Conservation (phyloP, 2,888 invertebrate species). For the Resseliella maxima region DNA sequence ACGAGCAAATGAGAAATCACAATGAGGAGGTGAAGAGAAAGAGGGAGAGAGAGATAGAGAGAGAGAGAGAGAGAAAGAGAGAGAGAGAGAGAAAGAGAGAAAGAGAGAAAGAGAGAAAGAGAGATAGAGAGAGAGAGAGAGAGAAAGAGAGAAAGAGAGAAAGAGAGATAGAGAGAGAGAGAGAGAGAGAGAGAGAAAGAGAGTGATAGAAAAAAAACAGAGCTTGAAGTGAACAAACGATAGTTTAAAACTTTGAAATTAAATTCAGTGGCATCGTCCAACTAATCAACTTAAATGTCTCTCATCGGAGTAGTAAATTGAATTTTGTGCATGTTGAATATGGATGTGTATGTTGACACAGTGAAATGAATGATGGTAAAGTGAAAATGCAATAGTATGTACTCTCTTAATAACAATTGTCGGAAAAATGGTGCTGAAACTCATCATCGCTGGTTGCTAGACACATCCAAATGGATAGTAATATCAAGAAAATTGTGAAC, state of each 20-base stretch:
- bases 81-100: too few relatives aligned
- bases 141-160: neutral
- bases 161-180: neutral
- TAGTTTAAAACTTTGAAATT: slow-evolving; percentile 56
- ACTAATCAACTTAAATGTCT: slow-evolving; percentile 58
- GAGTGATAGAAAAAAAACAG: neutral
- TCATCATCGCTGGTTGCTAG: neutral
- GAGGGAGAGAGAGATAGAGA: too few relatives aligned
- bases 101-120: neutral
- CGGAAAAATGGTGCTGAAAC: neutral
- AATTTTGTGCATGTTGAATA: slow-evolving; percentile 25
- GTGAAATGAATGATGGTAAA: neutral
- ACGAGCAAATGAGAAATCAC: too few relatives aligned
- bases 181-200: neutral
- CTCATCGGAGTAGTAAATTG: slow-evolving; percentile 57
- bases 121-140: neutral
- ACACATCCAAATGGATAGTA: neutral
- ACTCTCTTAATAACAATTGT: neutral
- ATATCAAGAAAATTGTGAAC: neutral
- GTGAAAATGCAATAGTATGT: neutral
- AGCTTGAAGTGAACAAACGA: neutral
- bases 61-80: too few relatives aligned
- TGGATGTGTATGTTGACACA: slow-evolving; percentile 37
- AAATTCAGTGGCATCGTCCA: slow-evolving; percentile 56
- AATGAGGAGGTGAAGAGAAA: too few relatives aligned